Evolutionary conservation across 2,113 vertebrate species (phyloP).

Genomic region (Lagopus leucura): DNA sequence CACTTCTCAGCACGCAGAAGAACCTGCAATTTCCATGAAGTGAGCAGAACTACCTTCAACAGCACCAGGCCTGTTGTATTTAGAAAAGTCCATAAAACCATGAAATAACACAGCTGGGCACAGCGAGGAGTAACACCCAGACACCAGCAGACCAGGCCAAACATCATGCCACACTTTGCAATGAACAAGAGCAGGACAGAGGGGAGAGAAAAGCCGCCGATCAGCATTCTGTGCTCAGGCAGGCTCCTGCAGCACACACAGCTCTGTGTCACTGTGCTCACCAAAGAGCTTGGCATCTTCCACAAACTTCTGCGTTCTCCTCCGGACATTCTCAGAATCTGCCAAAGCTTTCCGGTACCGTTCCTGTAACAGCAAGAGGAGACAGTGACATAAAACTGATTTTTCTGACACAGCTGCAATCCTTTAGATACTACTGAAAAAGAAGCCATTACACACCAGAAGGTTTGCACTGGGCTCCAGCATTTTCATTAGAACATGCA

Average conservation of each 20-base stretch:
- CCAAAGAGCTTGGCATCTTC: slow-evolving; percentile 91
- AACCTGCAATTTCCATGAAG: background rate
- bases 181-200: background rate
- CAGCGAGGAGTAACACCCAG: background rate
- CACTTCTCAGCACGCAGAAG: background rate
- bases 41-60: background rate
- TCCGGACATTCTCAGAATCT: slow-evolving; percentile 84
- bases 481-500: background rate
- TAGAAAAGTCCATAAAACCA: background rate
- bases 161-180: background rate
- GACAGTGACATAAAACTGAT: background rate
- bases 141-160: background rate
- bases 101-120: background rate
- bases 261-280: slow-evolving; percentile 55
- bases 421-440: background rate
- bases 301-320: slow-evolving; percentile 88
- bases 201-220: background rate
- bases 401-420: background rate
- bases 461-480: background rate
- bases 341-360: slow-evolving; percentile 81
- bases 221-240: background rate
- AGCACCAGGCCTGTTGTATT: background rate
- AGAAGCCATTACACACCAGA: background rate
- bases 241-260: background rate
- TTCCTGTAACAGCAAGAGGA: slow-evolving; percentile 71